Evolutionary conservation across 2,797 vertebrate species (phyloP).

Genomic region (Notolepis coatsorum): DNA sequence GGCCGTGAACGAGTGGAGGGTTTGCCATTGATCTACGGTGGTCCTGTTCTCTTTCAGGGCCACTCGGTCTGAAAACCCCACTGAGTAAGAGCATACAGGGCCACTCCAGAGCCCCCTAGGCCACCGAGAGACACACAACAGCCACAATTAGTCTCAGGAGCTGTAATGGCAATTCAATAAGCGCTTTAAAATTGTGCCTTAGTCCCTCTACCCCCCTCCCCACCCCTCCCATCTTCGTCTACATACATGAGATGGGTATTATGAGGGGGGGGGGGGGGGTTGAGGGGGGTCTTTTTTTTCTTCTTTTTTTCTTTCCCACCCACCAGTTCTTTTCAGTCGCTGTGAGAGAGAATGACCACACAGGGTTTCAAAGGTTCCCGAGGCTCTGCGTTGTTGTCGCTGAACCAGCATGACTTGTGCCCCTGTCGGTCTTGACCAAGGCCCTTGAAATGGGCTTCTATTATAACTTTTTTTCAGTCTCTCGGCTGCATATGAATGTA

Average conservation of each 20-base stretch:
- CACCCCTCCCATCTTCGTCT: constrained; percentile 68
- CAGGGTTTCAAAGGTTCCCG: constrained; percentile 79
- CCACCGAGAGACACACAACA: constrained; percentile 78
- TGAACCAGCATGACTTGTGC: constrained; percentile 78
- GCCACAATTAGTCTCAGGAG: constrained; percentile 83
- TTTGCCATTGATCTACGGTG: constrained; percentile 85
- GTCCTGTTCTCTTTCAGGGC: constrained; percentile 82
- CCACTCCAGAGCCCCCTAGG: constrained; percentile 78
- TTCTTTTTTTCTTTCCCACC: constrained; percentile 74
- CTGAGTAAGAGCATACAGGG: constrained; percentile 81
- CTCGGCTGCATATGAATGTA: constrained; percentile 59
- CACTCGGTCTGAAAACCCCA: constrained; percentile 80
- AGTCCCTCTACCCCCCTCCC: constrained; percentile 55
- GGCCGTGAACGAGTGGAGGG: constrained; percentile 81
- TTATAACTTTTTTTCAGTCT: constrained; percentile 62
- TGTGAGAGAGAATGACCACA: constrained; percentile 80
- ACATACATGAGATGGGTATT: constrained; percentile 82
- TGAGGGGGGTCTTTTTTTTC: constrained; percentile 57
- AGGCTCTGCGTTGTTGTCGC: constrained; percentile 72
- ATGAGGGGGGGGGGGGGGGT: constrained; percentile 72
- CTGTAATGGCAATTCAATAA: constrained; percentile 83
- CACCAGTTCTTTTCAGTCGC: constrained; percentile 77
- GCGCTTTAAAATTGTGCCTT: constrained; percentile 79
- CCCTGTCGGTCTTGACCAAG: constrained; percentile 71
- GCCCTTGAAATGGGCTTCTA: constrained; percentile 62